These are phyloP conservation scores for Scolopax bukidnonensis DNA, from an alignment of 2,797 vertebrate genomes.

Conservation along the genomic window DNA sequence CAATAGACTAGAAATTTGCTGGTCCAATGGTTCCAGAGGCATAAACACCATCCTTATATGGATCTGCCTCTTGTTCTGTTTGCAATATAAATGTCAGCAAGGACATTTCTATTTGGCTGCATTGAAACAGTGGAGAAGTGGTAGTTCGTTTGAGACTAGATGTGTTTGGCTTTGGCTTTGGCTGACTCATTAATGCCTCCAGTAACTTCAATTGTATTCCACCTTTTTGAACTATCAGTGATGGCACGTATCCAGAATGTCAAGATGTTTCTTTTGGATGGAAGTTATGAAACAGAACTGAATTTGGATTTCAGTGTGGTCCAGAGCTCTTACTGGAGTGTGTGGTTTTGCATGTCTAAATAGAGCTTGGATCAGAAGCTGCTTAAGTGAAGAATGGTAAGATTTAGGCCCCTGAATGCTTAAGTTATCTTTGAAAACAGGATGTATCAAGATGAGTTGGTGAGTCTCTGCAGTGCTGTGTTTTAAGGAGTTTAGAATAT, in stretches of 20 bases:
- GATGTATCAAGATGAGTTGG: rapidly evolving
- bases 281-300: background rate
- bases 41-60: background rate
- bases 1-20: background rate
- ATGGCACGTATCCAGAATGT: background rate
- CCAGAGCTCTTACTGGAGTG: background rate
- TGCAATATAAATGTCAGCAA: background rate
- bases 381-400: background rate
- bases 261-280: background rate
- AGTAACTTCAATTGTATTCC: background rate
- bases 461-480: background rate
- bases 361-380: background rate
- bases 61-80: background rate
- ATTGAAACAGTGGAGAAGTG: background rate
- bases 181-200: background rate
- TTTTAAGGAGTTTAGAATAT: background rate
- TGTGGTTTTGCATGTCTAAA: background rate
- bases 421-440: background rate
- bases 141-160: background rate
- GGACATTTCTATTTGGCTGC: background rate
- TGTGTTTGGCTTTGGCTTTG: background rate
- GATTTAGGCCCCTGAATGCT: background rate
- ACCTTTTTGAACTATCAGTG: background rate
- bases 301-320: background rate
- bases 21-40: background rate